A percentile compares a stretch with the other conserved stretches of the same genome.
Evolutionary conservation across 92 coral and sea anemone genomes (phyloP).

Genomic region (Parazoanthus darwini): DNA sequence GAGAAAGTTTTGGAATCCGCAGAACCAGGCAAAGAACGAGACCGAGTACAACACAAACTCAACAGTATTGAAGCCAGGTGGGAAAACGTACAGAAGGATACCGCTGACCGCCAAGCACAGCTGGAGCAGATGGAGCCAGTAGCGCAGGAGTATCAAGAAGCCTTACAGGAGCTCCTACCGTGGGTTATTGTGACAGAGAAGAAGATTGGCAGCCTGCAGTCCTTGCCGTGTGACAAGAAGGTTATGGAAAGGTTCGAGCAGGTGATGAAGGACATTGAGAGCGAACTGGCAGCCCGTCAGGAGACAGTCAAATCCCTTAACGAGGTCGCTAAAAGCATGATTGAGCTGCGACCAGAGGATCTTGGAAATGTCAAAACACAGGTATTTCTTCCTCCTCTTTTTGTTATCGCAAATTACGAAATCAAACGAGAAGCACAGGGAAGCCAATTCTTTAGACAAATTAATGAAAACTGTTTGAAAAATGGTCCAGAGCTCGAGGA

Average conservation of each 20-base stretch:
- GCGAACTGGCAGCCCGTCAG: conserved; percentile 58
- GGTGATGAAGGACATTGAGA: conserved; percentile 67
- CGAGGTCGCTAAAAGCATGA: conserved; percentile 63
- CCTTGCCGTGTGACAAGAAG: conserved; percentile 79
- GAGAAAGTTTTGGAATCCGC: conserved; percentile 65
- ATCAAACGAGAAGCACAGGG: too few species aligned
- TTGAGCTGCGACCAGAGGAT: conserved; percentile 79
- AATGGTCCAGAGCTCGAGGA: too few species aligned
- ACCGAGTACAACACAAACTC: conserved; percentile 76
- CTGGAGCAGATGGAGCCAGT: conserved; percentile 86
- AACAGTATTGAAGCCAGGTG: conserved; percentile 70
- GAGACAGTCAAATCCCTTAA: conserved; percentile 58
- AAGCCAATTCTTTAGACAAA: too few species aligned
- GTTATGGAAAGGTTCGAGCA: conserved; percentile 71
- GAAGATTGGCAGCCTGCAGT: conserved; percentile 67
- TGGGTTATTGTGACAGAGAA: conserved; percentile 82
- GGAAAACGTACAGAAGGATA: conserved; percentile 70
- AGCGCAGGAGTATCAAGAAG: conserved; percentile 73
- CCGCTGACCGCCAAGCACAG: conserved; percentile 72
- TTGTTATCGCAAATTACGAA: too few species aligned
- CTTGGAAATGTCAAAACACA: conserved; percentile 59
- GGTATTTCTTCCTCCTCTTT: conserved; percentile 5
- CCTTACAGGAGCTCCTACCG: conserved; percentile 65
- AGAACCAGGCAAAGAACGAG: conserved; percentile 85
- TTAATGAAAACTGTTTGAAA: too few species aligned